Evolutionary conservation across 2,113 vertebrate genomes (phyloP).

Genomic region (Thamnaconus septentrionalis): DNA sequence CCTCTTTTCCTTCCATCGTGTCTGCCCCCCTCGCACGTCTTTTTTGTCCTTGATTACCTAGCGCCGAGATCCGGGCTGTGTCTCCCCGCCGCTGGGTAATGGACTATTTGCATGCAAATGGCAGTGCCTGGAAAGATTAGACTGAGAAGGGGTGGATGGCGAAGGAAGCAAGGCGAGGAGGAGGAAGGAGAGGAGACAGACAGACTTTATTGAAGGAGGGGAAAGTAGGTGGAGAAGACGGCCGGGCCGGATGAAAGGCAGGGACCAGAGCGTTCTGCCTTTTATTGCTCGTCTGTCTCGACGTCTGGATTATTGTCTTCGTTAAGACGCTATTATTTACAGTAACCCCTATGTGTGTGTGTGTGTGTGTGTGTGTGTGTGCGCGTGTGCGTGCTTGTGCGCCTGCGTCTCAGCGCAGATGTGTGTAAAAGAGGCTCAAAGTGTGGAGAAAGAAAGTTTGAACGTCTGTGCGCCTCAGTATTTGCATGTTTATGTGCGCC

Average conservation of each 20-base stretch:
- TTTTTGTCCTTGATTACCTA: conserved; percentile 81
- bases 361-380: no score
- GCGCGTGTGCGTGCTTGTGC: no score
- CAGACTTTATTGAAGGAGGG: conserved; percentile 63
- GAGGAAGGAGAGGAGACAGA: conserved; percentile 56
- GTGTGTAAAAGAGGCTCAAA: conserved; percentile 47
- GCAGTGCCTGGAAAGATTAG: conserved; percentile 76
- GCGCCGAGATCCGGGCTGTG: conserved; percentile 71
- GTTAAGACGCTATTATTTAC: conserved; percentile 58
- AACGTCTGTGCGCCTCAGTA: conserved; percentile 49
- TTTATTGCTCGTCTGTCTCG: conserved; percentile 47
- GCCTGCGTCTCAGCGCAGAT: conserved; percentile 25
- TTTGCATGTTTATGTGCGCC: conserved; percentile 70
- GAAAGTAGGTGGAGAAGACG: conserved; percentile 55
- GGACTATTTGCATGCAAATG: conserved; percentile 83
- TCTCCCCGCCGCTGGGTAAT: conserved; percentile 76
- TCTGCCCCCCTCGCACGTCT: conserved; percentile 44
- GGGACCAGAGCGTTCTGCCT: conserved; percentile 52
- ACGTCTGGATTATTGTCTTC: conserved; percentile 61
- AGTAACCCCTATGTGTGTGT: conserved; percentile 22
- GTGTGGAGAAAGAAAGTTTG: conserved; percentile 45
- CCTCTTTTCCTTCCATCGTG: conserved; percentile 44
- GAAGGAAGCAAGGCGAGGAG: conserved; percentile 64
- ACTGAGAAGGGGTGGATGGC: conserved; percentile 14
- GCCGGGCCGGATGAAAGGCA: conserved; percentile 58